These are phyloP conservation scores for Anagyrus pseudococci DNA, from an alignment of 2,888 invertebrate genomes.

Conservation along the genomic window DNA sequence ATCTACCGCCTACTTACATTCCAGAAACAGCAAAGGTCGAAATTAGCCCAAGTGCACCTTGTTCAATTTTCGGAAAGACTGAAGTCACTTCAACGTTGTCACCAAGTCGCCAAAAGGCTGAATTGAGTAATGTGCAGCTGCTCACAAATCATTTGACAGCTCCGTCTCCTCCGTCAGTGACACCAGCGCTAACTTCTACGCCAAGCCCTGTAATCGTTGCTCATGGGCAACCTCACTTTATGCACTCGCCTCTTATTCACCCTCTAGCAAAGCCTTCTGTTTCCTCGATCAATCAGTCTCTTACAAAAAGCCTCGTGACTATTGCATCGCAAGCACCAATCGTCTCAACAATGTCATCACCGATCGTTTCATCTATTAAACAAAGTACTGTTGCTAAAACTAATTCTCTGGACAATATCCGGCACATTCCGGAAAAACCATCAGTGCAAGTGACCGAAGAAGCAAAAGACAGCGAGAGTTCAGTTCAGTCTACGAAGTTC, in stretches of 20 bases:
- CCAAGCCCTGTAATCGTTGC: slow-evolving; percentile 64
- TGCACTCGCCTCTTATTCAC: slow-evolving; percentile 51
- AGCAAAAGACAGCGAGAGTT: slow-evolving; percentile 11
- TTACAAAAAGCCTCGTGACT: slow-evolving; percentile 54
- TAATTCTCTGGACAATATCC: neutral
- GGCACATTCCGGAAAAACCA: neutral
- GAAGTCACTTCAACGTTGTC: slow-evolving; percentile 36
- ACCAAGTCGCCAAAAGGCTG: slow-evolving; percentile 40
- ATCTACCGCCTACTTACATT: slow-evolving; percentile 59
- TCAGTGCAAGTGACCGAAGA: neutral
- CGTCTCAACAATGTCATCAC: slow-evolving; percentile 48
- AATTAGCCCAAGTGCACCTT: slow-evolving; percentile 44
- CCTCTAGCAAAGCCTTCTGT: slow-evolving; percentile 39
- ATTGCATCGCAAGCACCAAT: slow-evolving; percentile 48
- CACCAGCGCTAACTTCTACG: slow-evolving; percentile 48
- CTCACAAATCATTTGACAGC: slow-evolving; percentile 69
- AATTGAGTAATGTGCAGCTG: slow-evolving; percentile 66
- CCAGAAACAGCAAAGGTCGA: slow-evolving; percentile 60
- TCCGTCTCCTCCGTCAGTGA: slow-evolving; percentile 55
- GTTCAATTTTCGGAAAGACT: slow-evolving; percentile 42
- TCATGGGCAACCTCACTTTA: slow-evolving; percentile 51
- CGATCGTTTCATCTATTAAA: slow-evolving; percentile 45
- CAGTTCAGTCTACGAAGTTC: slow-evolving; percentile 13
- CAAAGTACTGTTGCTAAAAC: slow-evolving; percentile 10
- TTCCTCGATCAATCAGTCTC: slow-evolving; percentile 46